phyloP scores from a whole-genome alignment of 2,888 invertebrate species.

The Drosophila nigricruria region DNA sequence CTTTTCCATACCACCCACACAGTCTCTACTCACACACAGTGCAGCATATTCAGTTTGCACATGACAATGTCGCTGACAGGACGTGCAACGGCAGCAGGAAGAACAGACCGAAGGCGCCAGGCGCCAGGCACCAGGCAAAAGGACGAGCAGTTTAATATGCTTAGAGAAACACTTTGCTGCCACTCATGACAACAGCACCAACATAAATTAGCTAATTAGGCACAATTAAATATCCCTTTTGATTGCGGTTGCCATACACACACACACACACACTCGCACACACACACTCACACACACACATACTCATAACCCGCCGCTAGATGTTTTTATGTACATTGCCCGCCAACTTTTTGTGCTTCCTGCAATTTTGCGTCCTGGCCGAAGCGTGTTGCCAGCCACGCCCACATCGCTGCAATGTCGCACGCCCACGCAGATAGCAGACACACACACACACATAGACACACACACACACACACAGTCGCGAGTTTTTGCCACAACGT shows the following conservation, averaged over 20 bases:
- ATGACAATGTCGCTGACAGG: slow-evolving; percentile 43
- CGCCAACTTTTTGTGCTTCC: slow-evolving; percentile 62
- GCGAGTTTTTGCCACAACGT: slow-evolving; percentile 70
- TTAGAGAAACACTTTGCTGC: slow-evolving; percentile 68
- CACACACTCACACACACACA: slow-evolving; percentile 14
- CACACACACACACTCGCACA: slow-evolving; percentile 16
- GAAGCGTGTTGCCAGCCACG: slow-evolving; percentile 68
- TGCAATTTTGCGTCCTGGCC: slow-evolving; percentile 70
- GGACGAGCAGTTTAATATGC: slow-evolving; percentile 58
- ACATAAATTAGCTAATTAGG: slow-evolving; percentile 81
- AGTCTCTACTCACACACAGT: not conserved
- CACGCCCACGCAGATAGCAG: slow-evolving; percentile 59
- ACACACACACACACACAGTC: slow-evolving; percentile 19
- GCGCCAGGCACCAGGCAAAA: not conserved
- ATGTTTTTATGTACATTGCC: slow-evolving; percentile 63
- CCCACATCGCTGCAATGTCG: slow-evolving; percentile 64
- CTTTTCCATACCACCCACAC: not conserved
- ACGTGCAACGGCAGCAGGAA: slow-evolving; percentile 4
- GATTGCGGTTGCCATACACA: slow-evolving; percentile 68
- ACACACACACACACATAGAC: slow-evolving; percentile 21
- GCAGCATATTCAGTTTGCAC: slow-evolving; percentile 21
- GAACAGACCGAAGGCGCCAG: not conserved
- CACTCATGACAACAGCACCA: slow-evolving; percentile 51
- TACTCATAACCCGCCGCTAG: slow-evolving; percentile 38
- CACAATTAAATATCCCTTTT: slow-evolving; percentile 79